Base-by-base conservation (phyloP, 2,888 invertebrate genomes). In the Tenthredo scrophulariae region DNA sequence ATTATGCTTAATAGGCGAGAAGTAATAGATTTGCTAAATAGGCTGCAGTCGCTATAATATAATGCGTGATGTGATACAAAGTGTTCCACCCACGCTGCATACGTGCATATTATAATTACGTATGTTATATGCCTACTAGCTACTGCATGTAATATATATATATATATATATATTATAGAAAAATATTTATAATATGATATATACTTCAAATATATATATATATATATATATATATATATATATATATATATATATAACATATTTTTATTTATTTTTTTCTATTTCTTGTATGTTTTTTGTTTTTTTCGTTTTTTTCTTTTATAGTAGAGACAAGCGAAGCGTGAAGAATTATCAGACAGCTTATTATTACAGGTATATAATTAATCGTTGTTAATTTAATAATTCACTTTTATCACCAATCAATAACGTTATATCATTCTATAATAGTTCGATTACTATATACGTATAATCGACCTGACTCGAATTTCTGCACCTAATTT, bases 281-380 rank as follows among this genome's bases (percentile, higher is more conserved):
- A 0, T 15, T 26, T 33, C 1, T 29, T 29, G 13, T 15, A 18
- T 15, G 1, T 22, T 65, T 13, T 29, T 29, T 13, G 1, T 67
- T 67, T 65, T 65, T 65, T 65, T 65, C 2, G 6, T 29, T 33
- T 33, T 33, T 33, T 29, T 18, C 0, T 37, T 2, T 37, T 2
- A n/a, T n/a, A n/a, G 54, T 13, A 62, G 22, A 62, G 62, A 75
- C 75, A 75, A 75, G 75, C 75, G 46, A 75, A 75, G 75, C 75
- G 75, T 75, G 75, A 26, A 22, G 62, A 62, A 62, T 26, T 33
- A 70, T 70, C 40, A 37, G 18, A 33, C 7, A 70, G 26, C 67
- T 62, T 26, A 62, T 70, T 70, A 37, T 70, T 70, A 33, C 7
- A 40, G 33, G 40, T 46, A 13, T 46, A 13, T 37, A 70, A 70